Base-by-base conservation (phyloP, 1,140 invertebrate genomes). In the Brachionus manjavacas region DNA sequence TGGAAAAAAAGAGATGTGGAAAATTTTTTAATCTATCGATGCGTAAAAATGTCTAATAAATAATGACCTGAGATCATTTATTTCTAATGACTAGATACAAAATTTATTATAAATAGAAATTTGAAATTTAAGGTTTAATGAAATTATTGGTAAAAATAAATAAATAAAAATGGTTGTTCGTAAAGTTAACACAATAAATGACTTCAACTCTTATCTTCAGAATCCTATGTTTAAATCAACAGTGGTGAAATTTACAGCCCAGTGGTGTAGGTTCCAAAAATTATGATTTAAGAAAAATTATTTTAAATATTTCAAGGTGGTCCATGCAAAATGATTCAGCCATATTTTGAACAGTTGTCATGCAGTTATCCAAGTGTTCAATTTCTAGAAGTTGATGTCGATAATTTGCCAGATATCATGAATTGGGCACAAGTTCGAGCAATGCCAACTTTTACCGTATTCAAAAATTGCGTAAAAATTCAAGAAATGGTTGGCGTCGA, bases 321-420 rank as follows among this genome's bases (percentile, higher is more conserved):
- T 52, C 81, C 81, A 52, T 84, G 81, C n/a, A 11, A 43, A 52
- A 49, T 52, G 49, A 84, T 84, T 14, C 41, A 68, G 20, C 68
- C 68, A 8, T 68, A 84, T 55, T 84, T n/a, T 74, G 81, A 84
- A 72, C 39, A 84, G 25, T 74, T 84, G 23, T 68, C 81, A 9
- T 52, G 31, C 12, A 72, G 46, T 9, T 84, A 70, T 84, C 35
- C 81, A 49, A 84, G 46, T 60, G 64, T 84, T 39, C 23, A 49
- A 55, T 84, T 84, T n/a, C 31, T 84, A n/a, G 46, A 84, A 72
- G 81, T 84, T 9, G 81, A 84, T 41, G 81, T 84, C 8, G 81
- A 84, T 12, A 16, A 84, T 12, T 35, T 81, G 20, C 52, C 64
- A 20, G 79, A 81, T 20, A 35, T 81, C 2, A 43, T 46, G 35